Conservation (phyloP, 2,113 vertebrate species). For the Oreotrochilus melanogaster region DNA sequence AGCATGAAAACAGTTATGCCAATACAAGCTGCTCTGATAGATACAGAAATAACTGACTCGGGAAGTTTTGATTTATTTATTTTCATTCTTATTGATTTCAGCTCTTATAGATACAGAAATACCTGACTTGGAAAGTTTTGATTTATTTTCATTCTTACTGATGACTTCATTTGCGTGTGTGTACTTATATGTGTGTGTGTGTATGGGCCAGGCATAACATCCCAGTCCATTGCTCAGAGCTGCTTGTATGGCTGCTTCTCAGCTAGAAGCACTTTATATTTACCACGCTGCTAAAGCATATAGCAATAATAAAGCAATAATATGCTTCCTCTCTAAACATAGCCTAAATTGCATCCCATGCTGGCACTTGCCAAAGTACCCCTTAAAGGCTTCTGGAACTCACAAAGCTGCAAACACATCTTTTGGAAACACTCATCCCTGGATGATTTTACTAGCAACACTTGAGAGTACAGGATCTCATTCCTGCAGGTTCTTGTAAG, state of each 20-base stretch:
- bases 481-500: neutral
- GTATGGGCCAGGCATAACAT: neutral
- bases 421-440: neutral
- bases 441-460: neutral
- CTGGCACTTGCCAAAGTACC: neutral
- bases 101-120: neutral
- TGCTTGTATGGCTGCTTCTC: neutral
- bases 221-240: neutral
- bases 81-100: neutral
- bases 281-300: neutral
- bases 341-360: neutral
- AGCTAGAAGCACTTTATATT: neutral
- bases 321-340: neutral
- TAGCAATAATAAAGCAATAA: neutral
- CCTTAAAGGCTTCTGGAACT: neutral
- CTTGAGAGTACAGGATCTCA: neutral
- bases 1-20: neutral
- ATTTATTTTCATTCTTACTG: neutral
- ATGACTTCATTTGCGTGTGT: neutral
- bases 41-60: neutral
- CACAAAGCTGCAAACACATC: neutral
- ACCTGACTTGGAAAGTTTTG: neutral
- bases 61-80: neutral
- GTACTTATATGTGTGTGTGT: fast-evolving
- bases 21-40: neutral